phyloP scores from a whole-genome alignment of 2,888 invertebrate genomes.

The Leptopilina myrica region DNA sequence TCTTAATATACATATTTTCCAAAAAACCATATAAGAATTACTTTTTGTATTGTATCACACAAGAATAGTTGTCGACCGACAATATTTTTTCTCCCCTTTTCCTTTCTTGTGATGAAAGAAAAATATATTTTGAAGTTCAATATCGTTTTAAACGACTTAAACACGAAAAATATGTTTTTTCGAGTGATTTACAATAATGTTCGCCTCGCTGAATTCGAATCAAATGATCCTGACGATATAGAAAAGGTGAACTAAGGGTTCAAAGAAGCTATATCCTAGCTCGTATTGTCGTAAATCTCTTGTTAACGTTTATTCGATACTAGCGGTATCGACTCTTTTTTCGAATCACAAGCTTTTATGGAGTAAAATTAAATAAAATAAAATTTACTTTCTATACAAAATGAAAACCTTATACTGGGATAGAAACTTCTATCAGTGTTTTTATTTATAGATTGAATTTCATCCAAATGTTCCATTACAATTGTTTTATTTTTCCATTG shows the following conservation, averaged over 20 bases:
- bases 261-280: slow-evolving; percentile 29
- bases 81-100: not conserved
- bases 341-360: slow-evolving; percentile 18
- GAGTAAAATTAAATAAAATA: slow-evolving; percentile 22
- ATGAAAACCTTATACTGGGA: slow-evolving; percentile 8
- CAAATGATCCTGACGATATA: slow-evolving; percentile 35
- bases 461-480: not conserved
- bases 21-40: not conserved
- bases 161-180: slow-evolving; percentile 21
- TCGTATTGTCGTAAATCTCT: slow-evolving; percentile 34
- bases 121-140: not conserved
- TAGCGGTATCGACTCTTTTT: slow-evolving; percentile 28
- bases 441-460: slow-evolving; percentile 17
- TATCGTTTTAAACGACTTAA: slow-evolving; percentile 17
- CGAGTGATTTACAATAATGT: slow-evolving; percentile 36
- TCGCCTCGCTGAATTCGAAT: slow-evolving; percentile 23
- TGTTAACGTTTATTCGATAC: slow-evolving; percentile 36
- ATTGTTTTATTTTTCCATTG: not conserved
- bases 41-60: not conserved
- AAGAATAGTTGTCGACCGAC: not conserved
- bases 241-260: slow-evolving; percentile 29
- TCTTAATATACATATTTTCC: too few species aligned
- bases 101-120: not conserved
- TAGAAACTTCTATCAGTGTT: slow-evolving; percentile 10
- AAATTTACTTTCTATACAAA: slow-evolving; percentile 12